phyloP scores from a whole-genome alignment of 1,140 invertebrate species.

The Trinorchestia longiramus region DNA sequence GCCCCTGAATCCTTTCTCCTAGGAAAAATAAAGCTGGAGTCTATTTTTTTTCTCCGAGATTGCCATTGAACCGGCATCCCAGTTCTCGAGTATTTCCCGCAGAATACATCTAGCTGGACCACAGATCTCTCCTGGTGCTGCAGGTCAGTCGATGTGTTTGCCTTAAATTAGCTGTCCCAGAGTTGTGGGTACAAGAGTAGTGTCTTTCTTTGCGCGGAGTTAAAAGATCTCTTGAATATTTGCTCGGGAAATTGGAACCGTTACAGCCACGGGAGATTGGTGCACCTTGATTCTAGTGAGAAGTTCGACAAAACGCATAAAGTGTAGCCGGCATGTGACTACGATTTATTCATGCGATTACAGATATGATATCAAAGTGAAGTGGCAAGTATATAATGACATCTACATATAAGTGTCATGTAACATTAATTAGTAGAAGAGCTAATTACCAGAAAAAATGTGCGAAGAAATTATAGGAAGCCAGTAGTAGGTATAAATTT shows the following conservation, averaged over 20 bases:
- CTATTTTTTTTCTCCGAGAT: neutral
- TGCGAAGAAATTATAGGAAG: no score
- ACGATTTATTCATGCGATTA: neutral
- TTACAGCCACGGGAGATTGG: neutral
- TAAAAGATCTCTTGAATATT: neutral
- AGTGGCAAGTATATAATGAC: neutral
- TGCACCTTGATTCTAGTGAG: neutral
- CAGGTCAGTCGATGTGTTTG: neutral
- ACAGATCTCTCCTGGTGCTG: neutral
- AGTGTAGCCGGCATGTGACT: neutral
- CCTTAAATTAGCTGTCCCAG: neutral
- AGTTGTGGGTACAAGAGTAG: neutral
- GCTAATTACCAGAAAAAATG: no score
- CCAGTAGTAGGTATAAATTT: no score
- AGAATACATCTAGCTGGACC: neutral
- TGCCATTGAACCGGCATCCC: neutral
- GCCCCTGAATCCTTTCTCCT: neutral
- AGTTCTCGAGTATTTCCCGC: neutral
- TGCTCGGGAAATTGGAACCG: conserved; percentile 7
- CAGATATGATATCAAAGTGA: no score
- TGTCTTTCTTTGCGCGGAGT: neutral
- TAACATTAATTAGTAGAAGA: neutral
- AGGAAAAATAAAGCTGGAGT: neutral
- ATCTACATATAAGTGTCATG: neutral
- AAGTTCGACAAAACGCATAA: neutral